Evolutionary conservation across 2,797 vertebrate genomes (phyloP), one percentile per base, ranked within the genome.

Genomic region (Hydrocynus forskahlii): DNA sequence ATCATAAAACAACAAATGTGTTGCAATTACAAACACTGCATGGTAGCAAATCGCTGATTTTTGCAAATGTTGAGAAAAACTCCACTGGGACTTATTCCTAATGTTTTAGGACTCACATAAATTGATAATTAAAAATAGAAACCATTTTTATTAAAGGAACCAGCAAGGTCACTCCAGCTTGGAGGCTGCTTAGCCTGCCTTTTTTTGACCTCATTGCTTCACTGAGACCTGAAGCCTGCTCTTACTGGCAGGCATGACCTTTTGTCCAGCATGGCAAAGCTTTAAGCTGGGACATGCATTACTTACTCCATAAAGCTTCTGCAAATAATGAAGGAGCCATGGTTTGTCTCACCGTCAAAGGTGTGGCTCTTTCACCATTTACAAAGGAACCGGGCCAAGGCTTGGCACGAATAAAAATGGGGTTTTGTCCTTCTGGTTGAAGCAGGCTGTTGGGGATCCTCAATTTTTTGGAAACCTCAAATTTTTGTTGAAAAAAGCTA

Each of bases 341-440:
- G 89, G 88, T 70, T 87, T 89, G 90, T 90, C 91, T 87, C 88
- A 86, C 85, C 88, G 86, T 89, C 89, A 89, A 86, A 88, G 86
- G 81, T 55, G 78, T 76, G 62, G 63, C 63, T 43, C 72, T 85
- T 85, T 87, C 88, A 86, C 25, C 25, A 17, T 17, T 38, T 16
- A 16, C 62, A 64, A 17, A 7, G 85, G 85, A 86, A 90, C 86
- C 72, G 86, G 80, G 70, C 86, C 69, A 85, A 81, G 16, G 64
- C 90, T 92, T 91, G 86, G 80, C 50, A 83, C 82, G 87, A 84
- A 81, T 90, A 90, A 90, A 92, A 91, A 1, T 13, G 7, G 62
- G 25, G 10, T 62, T 13, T 21, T n/a, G 55, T n/a, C 12, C 23
- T 62, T 62, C 14, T 8, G 9, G 25, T 23, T 10, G 25, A 62